Evolutionary conservation across 2,797 vertebrate species (phyloP), one percentile per base, ranked within the genome.

Genomic region (Hephaestus fuliginosus): DNA sequence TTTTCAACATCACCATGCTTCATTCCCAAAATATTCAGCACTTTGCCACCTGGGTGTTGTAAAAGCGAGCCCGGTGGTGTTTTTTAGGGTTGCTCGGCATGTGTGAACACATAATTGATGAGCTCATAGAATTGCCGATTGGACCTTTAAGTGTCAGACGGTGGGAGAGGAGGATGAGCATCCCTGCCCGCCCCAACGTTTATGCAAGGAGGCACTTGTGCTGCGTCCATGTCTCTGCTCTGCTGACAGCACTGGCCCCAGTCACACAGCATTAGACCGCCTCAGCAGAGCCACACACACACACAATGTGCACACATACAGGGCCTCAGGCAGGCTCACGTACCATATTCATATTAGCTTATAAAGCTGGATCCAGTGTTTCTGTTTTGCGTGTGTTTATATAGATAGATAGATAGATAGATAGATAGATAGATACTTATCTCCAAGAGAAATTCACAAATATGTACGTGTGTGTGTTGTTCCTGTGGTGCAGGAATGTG

Each of bases 231-330:
- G 91, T 93, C 95, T 94, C 90, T 93, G 92, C 92, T 91, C 88
- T 94, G 94, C 93, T 95, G 95, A 96, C 93, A 92, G 92, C 90
- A 95, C 93, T 91, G 89, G 92, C 90, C 89, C 89, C 91, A 95
- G 94, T 95, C 93, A 90, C 90, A 92, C 91, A 89, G 86, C 89
- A 94, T 95, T 93, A 95, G 88, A 91, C 65, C 55, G 91, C 91
- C 91, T 94, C 89, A 90, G 83, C 92, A 92, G 90, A 91, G 86
- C 66, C 61, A 52, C 84, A 52, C 81, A 51, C 76, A 70, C 56
- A 22, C 74, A 80, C 52, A 53, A 69, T 66, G 57, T 41, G 36
- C 84, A 86, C 82, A 76, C 83, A 78, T 60, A 33, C 64, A 70
- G 53, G 68, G 74, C 92, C 86, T 78, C 62, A 8, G 90, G 90